Base-by-base conservation (phyloP, 1,140 invertebrate species). In the Wasmannia auropunctata region DNA sequence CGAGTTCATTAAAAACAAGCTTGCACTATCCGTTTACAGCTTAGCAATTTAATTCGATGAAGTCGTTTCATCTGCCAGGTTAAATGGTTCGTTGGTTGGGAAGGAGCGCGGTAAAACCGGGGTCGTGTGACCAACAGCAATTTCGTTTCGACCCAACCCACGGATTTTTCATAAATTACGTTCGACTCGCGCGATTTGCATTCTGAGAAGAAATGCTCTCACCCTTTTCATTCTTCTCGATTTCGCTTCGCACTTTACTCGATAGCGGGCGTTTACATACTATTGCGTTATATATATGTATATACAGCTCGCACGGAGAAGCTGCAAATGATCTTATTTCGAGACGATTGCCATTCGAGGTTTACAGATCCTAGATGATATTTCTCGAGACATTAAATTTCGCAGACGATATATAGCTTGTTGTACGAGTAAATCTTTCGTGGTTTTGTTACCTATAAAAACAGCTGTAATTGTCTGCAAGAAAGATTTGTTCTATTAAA, bases 121-220 rank as follows among this genome's bases (percentile, higher is more conserved):
- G 7, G 31, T 60, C 51, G 25, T 58, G 19, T 43, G 19, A 58
- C 46, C 77, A 56, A n/a, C 46, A 40, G 34, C 51, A 74, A 46
- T 83, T 58, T 31, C 79, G 51, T 74, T 34, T 74, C 43, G 67
- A 83, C 19, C 25, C 37, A 46, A 60, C 25, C 37, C 16, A 58
- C 37, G 25, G 37, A 74, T 60, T 83, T 83, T 83, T 83, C 67
- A 72, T 83, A 83, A 72, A 83, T 81, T 72, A 51, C 65, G 46
- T 81, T 72, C 62, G 31, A 80, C 31, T 81, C 11, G 63, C 11
- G 63, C 25, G 25, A 81, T 83, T 83, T 74, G 67, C 67, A 83
- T 83, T 74, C 34, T 43, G 25, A 74, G 60, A 62, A 37, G 7
- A 83, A 25, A 25, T 72, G 25, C 28, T 40, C 19, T 51, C 19